phyloP scores from a whole-genome alignment of 2,113 vertebrate genomes.

The Cynopterus brachyotis region DNA sequence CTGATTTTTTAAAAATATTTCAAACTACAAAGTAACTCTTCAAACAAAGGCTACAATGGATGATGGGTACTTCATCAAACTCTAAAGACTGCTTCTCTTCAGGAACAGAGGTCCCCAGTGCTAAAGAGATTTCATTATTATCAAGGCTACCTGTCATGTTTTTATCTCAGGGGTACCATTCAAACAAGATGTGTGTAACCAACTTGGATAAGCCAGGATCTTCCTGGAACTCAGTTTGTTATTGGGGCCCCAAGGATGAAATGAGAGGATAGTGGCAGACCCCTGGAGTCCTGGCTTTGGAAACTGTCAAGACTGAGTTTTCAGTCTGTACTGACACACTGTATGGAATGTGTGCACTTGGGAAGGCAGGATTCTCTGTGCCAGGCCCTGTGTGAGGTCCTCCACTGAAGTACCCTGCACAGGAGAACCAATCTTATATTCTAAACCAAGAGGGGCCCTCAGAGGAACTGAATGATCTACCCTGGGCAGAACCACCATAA shows the following conservation, averaged over 20 bases:
- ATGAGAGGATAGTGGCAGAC: background rate
- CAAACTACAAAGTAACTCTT: conserved; percentile 5
- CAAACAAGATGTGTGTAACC: background rate
- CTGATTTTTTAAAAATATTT: background rate
- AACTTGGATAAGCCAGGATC: background rate
- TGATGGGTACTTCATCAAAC: background rate
- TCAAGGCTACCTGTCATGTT: background rate
- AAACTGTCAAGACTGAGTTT: background rate
- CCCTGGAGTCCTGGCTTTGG: background rate
- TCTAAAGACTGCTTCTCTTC: background rate
- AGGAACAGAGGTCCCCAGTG: background rate
- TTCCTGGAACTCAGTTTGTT: background rate
- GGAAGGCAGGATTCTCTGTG: background rate
- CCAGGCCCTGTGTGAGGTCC: background rate
- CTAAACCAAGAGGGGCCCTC: background rate
- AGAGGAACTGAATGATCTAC: background rate
- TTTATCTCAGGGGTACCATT: background rate
- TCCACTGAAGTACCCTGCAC: background rate
- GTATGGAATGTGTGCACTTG: background rate
- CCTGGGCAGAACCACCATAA: background rate
- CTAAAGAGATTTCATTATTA: background rate
- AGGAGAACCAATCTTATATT: background rate
- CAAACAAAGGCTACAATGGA: background rate
- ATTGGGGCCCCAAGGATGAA: background rate
- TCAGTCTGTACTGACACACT: background rate